Base-by-base conservation (phyloP, 2,888 invertebrate species). In the Andrena praecox region DNA sequence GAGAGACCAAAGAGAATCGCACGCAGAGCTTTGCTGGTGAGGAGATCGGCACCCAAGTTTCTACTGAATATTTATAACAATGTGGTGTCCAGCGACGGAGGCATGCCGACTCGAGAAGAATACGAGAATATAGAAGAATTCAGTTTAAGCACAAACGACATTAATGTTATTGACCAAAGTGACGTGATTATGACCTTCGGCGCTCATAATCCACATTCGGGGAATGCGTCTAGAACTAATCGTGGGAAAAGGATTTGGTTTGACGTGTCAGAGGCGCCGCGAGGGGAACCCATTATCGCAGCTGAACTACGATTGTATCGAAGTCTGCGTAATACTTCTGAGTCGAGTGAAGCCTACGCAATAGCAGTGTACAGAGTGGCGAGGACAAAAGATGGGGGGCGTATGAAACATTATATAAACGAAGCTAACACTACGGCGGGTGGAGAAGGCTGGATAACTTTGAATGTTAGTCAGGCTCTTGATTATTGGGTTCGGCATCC, bases 171-270 rank as follows among this genome's bases (percentile, higher is more conserved):
- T 78, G 97, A 97, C 89, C 96, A 97, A 91, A 98, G 98, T 92
- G 98, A 98, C 95, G 96, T 97, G 88, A 98, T 98, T 89, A 97
- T 98, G 96, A 98, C 98, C 90, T 98, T 98, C 94, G 96, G 84
- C 42, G 87, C 89, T 6, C 87, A 88, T 33, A 89, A 88, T 79
- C 97, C 96, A 92, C 96, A 97, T 92, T 96, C 96, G 90, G 76
- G 72, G 0, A 71, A 83, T 29, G 95, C 96, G 24, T 96, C 96
- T 20, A 96, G 96, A 74, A 95, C 97, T 35, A 95, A 97, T 2
- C 97, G 97, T 90, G 98, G 98, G 1, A 96, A 97, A 89, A 96
- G 97, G 74, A 96, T 98, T 69, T 98, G 97, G 97, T 99, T 99
- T 93, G 98, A 98, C 94, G 96, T 98, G 75, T 96, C 96, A 1